phyloP scores from a whole-genome alignment of 1,140 invertebrate genomes.

The Babylonia areolata region DNA sequence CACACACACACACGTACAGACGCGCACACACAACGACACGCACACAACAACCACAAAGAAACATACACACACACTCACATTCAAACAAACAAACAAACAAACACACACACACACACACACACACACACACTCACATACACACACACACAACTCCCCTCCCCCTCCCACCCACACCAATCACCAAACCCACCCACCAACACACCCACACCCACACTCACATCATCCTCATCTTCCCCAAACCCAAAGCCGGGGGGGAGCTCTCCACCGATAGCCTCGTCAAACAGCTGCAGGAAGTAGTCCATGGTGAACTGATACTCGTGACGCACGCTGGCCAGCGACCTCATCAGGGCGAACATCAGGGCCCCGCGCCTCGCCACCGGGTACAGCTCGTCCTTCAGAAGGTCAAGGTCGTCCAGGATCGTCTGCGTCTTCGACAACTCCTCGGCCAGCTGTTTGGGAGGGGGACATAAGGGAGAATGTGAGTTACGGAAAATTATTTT shows the following conservation, averaged over 20 bases:
- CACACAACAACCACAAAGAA: too few relatives aligned
- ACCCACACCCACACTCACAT: conserved; percentile 37
- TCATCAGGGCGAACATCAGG: conserved; percentile 68
- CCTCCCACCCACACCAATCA: not conserved
- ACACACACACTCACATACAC: too few relatives aligned
- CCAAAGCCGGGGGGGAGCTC: conserved; percentile 62
- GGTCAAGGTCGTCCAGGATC: conserved; percentile 67
- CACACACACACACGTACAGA: too few relatives aligned
- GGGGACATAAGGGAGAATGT: not conserved
- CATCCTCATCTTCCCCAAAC: conserved; percentile 50
- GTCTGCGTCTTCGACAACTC: conserved; percentile 58
- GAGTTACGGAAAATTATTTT: too few relatives aligned
- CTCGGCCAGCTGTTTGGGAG: conserved; percentile 70
- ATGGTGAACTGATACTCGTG: conserved; percentile 72
- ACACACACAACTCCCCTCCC: too few relatives aligned
- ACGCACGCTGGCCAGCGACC: conserved; percentile 65
- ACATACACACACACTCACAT: too few relatives aligned
- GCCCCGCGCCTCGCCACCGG: conserved; percentile 71
- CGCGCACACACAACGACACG: too few relatives aligned
- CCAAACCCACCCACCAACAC: not conserved
- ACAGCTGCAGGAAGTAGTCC: conserved; percentile 68
- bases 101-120: too few relatives aligned
- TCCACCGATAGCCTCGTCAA: conserved; percentile 72
- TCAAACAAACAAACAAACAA: too few relatives aligned
- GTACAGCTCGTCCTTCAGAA: conserved; percentile 70